Base-by-base conservation (phyloP, 2,113 vertebrate species). In the Ursus arctos region DNA sequence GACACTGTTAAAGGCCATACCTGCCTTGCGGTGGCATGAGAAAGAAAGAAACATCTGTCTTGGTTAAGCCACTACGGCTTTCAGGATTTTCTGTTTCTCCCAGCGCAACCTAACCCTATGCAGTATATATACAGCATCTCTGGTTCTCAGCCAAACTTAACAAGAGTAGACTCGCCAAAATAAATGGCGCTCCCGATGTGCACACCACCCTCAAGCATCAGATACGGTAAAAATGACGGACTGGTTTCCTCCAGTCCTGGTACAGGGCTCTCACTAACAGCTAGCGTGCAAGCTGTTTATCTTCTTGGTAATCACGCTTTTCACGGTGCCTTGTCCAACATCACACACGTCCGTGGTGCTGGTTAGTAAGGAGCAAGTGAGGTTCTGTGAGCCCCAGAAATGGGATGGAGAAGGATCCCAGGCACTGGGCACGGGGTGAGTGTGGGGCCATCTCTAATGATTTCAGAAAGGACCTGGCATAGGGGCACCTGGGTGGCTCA, bases 221-320 rank as follows among this genome's bases (percentile, higher is more conserved):
- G 36, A 22, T 8, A 8, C 3, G 6, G 22, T 11, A 51, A 76
- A 33, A 33, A 10, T 5, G n/a, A 26, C 1, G 31, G 59, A 57
- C 5, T 36, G 83, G 15, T 15, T 91, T 33, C 51, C 81, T 43
- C 57, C 26, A 12, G 40, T 21, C 14, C 72, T 28, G 12, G 43
- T 5, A 26, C 18, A n/a, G 59, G 51, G 31, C 49, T 6, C 14
- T 11, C 43, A 26, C 2, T 2, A 9, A n/a, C 8, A 1, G 36
- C n/a, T 21, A 6, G 8, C 63, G 21, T 11, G 28, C 36, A 11
- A 1, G 81, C 65, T 14, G 13, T 43, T 67, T 14, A 31, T 63
- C 88, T 53, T 43, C n/a, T 6, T 0, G 14, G 47, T 26, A 26
- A 55, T 5, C 53, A 19, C 4, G 1, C 7, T 57, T 55, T 53